These are phyloP conservation scores for Prolemur simus DNA, from an alignment of 2,113 vertebrate genomes.

Conservation along the genomic window DNA sequence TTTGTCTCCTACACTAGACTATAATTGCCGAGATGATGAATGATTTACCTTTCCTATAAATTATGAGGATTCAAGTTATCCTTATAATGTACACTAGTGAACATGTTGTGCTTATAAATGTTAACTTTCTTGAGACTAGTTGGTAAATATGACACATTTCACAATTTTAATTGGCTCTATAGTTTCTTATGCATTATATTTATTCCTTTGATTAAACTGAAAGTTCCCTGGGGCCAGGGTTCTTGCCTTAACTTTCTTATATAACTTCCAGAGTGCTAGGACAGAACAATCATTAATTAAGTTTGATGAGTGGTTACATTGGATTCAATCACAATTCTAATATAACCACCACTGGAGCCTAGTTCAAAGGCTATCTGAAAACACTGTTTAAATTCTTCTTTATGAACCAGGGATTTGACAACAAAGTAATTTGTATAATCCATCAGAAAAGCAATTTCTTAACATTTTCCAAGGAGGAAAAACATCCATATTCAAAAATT, in stretches of 20 bases:
- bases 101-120: neutral
- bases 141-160: neutral
- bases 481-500: neutral
- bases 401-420: constrained; percentile 18
- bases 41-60: constrained; percentile 3
- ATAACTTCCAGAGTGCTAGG: neutral
- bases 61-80: neutral
- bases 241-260: constrained; percentile 27
- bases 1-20: neutral
- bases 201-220: constrained; percentile 43
- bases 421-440: constrained; percentile 10
- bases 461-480: constrained; percentile 41
- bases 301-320: neutral
- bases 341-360: neutral
- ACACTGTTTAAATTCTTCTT: neutral
- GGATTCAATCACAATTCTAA: constrained; percentile 14
- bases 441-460: constrained; percentile 33
- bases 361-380: neutral
- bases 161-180: constrained; percentile 14
- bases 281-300: constrained; percentile 37
- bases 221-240: neutral
- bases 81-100: neutral
- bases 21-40: neutral
- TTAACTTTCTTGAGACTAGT: neutral
- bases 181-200: constrained; percentile 33